Conservation (phyloP, 2,888 invertebrate genomes). For the Tetragonisca angustula region DNA sequence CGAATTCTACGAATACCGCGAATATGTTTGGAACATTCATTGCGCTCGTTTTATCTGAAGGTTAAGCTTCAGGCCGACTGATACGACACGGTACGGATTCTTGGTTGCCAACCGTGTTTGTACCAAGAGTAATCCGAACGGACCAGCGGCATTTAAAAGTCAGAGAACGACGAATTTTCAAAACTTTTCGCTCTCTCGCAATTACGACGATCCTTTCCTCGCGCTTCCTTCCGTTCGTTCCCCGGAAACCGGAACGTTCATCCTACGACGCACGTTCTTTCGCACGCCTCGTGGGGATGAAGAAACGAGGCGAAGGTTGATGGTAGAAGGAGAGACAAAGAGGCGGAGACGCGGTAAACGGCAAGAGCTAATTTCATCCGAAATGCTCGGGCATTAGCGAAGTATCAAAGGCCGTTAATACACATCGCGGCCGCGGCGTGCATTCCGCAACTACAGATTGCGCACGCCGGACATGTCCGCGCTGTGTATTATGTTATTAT, state of each 20-base stretch:
- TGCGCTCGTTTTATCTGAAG: no score
- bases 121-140: no score
- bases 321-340: background rate
- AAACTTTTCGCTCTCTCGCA: background rate
- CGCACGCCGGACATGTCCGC: conserved; percentile 69
- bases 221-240: background rate
- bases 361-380: conserved; percentile 61
- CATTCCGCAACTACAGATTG: conserved; percentile 68
- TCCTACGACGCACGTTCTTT: background rate
- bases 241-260: no score
- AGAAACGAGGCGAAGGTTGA: background rate
- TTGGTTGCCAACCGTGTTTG: no score
- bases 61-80: no score
- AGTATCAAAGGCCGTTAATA: conserved; percentile 75
- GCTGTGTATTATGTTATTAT: conserved; percentile 76
- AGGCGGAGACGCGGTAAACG: no score
- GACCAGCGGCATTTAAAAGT: background rate
- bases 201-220: background rate
- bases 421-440: conserved; percentile 64
- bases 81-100: no score
- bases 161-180: background rate
- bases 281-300: conserved; percentile 11
- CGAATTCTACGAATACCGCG: no score
- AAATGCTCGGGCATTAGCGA: conserved; percentile 66
- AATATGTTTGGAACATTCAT: no score